Conservation (phyloP, 2,888 invertebrate species). For the Lasioglossum morio region DNA sequence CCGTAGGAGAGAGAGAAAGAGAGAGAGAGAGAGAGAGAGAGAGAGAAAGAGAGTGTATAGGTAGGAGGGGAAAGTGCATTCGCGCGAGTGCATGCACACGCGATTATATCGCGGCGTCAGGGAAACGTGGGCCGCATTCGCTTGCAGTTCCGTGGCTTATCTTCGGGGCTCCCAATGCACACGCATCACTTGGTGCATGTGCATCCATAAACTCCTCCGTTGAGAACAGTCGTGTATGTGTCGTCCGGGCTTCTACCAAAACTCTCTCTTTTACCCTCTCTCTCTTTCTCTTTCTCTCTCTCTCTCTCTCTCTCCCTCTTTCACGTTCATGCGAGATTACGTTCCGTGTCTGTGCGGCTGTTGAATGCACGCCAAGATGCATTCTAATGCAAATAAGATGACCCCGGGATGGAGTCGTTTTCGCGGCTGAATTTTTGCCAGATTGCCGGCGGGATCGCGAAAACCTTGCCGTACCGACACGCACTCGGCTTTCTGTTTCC, state of each 20-base stretch:
- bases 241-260: background rate
- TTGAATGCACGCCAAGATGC: constrained; percentile 17
- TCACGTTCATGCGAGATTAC: background rate
- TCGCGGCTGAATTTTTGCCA: background rate
- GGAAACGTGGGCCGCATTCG: background rate
- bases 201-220: constrained; percentile 14
- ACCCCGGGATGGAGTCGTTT: background rate
- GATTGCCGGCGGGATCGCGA: background rate
- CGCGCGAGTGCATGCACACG: background rate
- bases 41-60: background rate
- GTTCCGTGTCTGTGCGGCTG: constrained; percentile 7
- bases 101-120: constrained; percentile 17
- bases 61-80: background rate
- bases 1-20: background rate
- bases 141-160: constrained; percentile 36
- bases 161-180: constrained; percentile 21
- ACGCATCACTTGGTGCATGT: constrained; percentile 30
- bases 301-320: background rate
- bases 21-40: background rate
- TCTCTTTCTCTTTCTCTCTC: background rate
- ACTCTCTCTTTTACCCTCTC: background rate
- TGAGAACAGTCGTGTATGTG: background rate
- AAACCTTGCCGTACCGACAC: background rate
- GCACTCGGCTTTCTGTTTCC: background rate
- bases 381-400: constrained; percentile 29